Base-by-base conservation (phyloP, 1,140 invertebrate genomes). In the Cydia pomonella region DNA sequence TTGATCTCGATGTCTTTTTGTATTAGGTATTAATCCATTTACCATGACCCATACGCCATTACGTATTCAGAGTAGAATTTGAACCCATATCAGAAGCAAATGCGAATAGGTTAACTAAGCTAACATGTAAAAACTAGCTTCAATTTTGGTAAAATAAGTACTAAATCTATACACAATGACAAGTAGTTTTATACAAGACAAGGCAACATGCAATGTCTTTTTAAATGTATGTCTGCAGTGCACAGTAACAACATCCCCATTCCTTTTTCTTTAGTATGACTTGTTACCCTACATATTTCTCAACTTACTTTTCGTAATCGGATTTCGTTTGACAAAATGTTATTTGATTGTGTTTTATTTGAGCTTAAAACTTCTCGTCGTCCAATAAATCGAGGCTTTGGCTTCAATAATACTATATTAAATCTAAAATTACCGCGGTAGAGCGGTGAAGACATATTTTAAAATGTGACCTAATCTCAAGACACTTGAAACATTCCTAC, bases 251-350 rank as follows among this genome's bases (percentile, higher is more conserved):
- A 21, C 53, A 59, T 12, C 33, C n/a, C 29, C n/a, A 27, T 69
- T 41, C 29, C 63, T 69, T 69, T n/a, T 69, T 33, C 53, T 12
- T 59, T 29, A 38, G 29, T 41, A 21, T 59, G 6, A 23, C 18
- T 59, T 18, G 50, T 59, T 59, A 33, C n/a, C 29, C 64, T 69
- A 69, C 64, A 69, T 41, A 69, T 69, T 38, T 21, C 29, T 38
- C 29, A 38, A 69, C 64, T 69, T 69, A 38, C 27, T 29, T 33
- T 23, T n/a, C 64, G 27, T 69, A 69, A 69, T 69, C 64, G 29
- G 64, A 69, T 69, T 69, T 33, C 29, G 29, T 69, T 66, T 69
- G 64, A 69, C 64, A 69, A 69, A 69, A 38, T 69, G 64, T 38
- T 38, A 33, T 69, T 33, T 33, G 25, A 33, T 69, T 59, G 33